Evolutionary conservation across 2,113 vertebrate species (phyloP).

Genomic region (Mohoua ochrocephala): DNA sequence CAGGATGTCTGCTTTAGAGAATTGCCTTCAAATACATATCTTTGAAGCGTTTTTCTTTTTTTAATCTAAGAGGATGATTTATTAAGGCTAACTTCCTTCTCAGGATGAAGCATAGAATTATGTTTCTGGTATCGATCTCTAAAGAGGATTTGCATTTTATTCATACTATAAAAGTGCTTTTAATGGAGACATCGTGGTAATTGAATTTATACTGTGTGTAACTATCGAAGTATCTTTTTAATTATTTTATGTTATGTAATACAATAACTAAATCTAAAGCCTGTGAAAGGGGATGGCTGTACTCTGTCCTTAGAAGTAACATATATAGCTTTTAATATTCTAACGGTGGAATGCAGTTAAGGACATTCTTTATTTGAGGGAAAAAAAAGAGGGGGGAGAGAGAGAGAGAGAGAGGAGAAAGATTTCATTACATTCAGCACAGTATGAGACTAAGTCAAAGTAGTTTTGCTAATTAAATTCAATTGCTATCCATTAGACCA

Average conservation of each 20-base stretch:
- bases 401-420: constrained; percentile 54
- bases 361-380: constrained; percentile 71
- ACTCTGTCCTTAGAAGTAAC: constrained; percentile 68
- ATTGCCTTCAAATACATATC: constrained; percentile 30
- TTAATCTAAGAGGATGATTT: constrained; percentile 63
- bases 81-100: constrained; percentile 72
- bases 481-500: constrained; percentile 96
- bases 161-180: constrained; percentile 80
- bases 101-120: constrained; percentile 74
- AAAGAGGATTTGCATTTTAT: constrained; percentile 83
- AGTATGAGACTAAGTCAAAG: constrained; percentile 85
- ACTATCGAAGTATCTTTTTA: constrained; percentile 76
- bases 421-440: constrained; percentile 82
- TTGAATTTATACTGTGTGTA: constrained; percentile 81
- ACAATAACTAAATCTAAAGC: constrained; percentile 75
- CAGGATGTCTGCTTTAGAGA: constrained; percentile 8
- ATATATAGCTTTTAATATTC: constrained; percentile 76
- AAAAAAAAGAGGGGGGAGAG: not conserved
- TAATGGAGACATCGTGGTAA: constrained; percentile 79
- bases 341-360: constrained; percentile 68
- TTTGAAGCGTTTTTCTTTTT: constrained; percentile 34
- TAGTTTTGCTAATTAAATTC: constrained; percentile 99
- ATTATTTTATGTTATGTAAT: constrained; percentile 78
- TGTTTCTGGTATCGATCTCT: constrained; percentile 78
- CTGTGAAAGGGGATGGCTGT: constrained; percentile 63